Evolutionary conservation across 2,888 invertebrate species (phyloP).

Genomic region (Gisinianus flammeolus): DNA sequence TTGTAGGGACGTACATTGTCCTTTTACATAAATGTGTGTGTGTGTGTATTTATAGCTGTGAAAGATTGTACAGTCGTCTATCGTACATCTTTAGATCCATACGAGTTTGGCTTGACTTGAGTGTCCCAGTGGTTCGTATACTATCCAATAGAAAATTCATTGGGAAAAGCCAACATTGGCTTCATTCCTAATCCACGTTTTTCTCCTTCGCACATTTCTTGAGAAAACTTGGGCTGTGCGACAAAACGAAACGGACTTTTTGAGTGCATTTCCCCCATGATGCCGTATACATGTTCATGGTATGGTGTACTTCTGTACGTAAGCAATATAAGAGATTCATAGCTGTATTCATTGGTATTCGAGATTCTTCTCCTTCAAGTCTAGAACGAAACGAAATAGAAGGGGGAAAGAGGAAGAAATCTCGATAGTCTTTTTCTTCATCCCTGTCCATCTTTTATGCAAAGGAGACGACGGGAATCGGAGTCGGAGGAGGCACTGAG

Average conservation of each 20-base stretch:
- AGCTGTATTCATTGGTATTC: neutral
- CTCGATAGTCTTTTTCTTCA: neutral
- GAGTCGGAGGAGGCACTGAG: neutral
- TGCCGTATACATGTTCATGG: neutral
- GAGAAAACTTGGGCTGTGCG: neutral
- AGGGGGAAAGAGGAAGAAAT: neutral
- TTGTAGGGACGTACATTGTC: neutral
- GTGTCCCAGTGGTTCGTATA: neutral
- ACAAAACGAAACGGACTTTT: neutral
- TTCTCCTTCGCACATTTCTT: neutral
- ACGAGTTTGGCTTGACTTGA: neutral
- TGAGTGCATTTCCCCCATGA: neutral
- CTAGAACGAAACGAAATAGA: neutral
- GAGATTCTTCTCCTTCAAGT: neutral
- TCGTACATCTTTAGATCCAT: neutral
- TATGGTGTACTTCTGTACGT: neutral
- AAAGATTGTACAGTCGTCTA: neutral
- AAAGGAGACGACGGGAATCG: neutral
- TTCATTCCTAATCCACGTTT: conserved; percentile 13
- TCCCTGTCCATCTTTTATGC: conserved; percentile 15
- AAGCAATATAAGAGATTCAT: neutral
- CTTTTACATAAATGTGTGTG: neutral
- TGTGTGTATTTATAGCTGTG: too few species aligned
- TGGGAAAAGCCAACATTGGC: neutral
- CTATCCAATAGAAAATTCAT: conserved; percentile 11